These are phyloP conservation scores for Sebastes steindachneri DNA, from an alignment of 2,797 vertebrate species.

Conservation along the genomic window DNA sequence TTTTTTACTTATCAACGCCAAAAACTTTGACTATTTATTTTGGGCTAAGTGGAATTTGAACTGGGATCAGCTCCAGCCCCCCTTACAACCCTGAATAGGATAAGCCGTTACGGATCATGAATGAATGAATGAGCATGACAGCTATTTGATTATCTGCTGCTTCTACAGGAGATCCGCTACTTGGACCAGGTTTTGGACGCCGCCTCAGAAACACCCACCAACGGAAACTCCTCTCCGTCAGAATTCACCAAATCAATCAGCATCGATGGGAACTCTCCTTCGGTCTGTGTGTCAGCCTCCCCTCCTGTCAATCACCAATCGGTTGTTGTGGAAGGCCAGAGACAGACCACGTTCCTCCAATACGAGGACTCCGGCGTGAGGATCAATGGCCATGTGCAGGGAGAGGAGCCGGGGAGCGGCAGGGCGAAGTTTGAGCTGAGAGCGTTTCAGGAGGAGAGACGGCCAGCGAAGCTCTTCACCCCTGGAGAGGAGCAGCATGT, in stretches of 20 bases:
- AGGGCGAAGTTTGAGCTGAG: constrained; percentile 93
- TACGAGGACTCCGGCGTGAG: constrained; percentile 48
- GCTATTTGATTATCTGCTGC: background rate
- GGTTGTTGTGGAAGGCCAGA: constrained; percentile 65
- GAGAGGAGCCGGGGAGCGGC: constrained; percentile 65
- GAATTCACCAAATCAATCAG: constrained; percentile 53
- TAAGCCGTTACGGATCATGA: fast-evolving
- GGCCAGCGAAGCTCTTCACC: constrained; percentile 93
- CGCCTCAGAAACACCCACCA: constrained; percentile 87
- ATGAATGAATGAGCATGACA: background rate
- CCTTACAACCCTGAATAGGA: too few species aligned
- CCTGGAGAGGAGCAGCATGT: constrained; percentile 87
- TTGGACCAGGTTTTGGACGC: constrained; percentile 95
- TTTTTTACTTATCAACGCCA: background rate
- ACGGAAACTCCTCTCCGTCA: constrained; percentile 84
- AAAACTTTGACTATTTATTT: background rate
- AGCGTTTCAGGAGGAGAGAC: constrained; percentile 94
- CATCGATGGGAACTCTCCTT: constrained; percentile 74
- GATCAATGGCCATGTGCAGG: constrained; percentile 78
- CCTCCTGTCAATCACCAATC: constrained; percentile 65
- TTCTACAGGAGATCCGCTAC: constrained; percentile 89
- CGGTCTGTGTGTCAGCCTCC: constrained; percentile 70
- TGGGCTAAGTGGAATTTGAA: background rate
- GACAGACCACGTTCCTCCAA: constrained; percentile 66
- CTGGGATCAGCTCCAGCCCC: too few species aligned